Evolutionary conservation across 37 sponge, comb jelly and placozoan species (phyloP), one percentile per base, ranked within the genome.

Genomic region (Geodia barretti): DNA sequence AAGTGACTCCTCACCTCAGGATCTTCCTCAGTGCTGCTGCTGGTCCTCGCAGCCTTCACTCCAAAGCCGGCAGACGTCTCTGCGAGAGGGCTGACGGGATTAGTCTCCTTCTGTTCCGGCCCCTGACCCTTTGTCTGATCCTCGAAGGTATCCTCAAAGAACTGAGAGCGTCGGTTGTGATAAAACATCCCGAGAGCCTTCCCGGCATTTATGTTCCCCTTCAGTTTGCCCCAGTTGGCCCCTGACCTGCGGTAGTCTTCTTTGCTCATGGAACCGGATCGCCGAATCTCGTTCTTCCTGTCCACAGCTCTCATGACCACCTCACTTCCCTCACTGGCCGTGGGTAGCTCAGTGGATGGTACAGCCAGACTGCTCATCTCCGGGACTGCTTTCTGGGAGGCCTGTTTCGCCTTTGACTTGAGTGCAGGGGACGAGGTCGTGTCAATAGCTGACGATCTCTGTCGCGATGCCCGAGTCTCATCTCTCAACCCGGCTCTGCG

Each of bases 111-210:
- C 7, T 14, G 7, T 7, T 7, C 11, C 7, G 11, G 11, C 7
- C 14, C 14, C 54, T 47, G 11, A 47, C 11, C 54, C 47, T 76
- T 35, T 29, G 71, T 39, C 11, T 84, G 79, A 34, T 79, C 90
- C 19, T 66, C n/a, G 0, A 25, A 2, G 3, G 42, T 74, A 3
- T 35, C 33, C 0, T 84, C 86, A 43, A 76, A 47, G 21, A 64
- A 38, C 64, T 83, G 89, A 54, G 84, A 83, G 19, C 79, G 78
- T 1, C 89, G 73, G 47, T 73, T 78, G 54, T 85, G 79, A 42
- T 88, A 88, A 67, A 88, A 88, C 32, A 88, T 79, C 0, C 84
- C 89, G 33, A 88, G 79, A 20, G 83, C 78, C 35, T 83, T 59
- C 42, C 78, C 84, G n/a, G n/a, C n/a, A n/a, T n/a, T n/a, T n/a